Base-by-base conservation (phyloP, 1,140 invertebrate genomes). In the Heliothis virescens region DNA sequence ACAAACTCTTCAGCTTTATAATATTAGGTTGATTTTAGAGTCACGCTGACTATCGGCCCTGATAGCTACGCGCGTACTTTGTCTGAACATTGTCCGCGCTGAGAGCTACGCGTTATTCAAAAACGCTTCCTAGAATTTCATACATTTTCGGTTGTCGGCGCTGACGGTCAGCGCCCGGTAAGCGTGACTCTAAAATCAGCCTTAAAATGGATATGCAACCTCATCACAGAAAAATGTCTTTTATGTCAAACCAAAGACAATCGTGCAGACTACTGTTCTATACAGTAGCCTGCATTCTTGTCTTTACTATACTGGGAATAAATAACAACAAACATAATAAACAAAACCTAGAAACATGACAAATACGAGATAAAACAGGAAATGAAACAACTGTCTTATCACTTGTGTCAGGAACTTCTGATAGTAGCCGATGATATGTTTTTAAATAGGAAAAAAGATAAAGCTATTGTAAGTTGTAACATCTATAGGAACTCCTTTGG, bases 311-410 rank as follows among this genome's bases (percentile, higher is more conserved):
- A 69, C 16, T 13, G 50, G 48, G 16, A 69, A 69, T 15, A 67
- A 9, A 48, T 5, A 63, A n/a, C 15, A 41, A n/a, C 12, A 63
- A 65, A 52, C 47, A 50, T 26, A n/a, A 47, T 18, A 69, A 69
- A 69, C 18, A 50, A 48, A 52, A 52, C 18, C 4, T 18, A 69
- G 48, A 69, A 52, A 21, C 47, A 52, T 69, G 65, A 69, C 47
- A 65, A 63, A 65, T 29, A n/a, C 47, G 15, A 50, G 65, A 69
- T 69, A 69, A 69, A 69, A 69, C 47, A 69, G 65, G 65, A 69
- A 52, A 69, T 69, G 47, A 69, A 69, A 69, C 65, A 69, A 47
- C 52, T 52, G 47, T 69, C 16, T 69, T 69, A 69, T 69, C 65
- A 26, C 9, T 50, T 50, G 63, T 16, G 41, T 21, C 18, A 52